phyloP scores from a whole-genome alignment of 2,797 vertebrate species.

The Todus mexicanus region DNA sequence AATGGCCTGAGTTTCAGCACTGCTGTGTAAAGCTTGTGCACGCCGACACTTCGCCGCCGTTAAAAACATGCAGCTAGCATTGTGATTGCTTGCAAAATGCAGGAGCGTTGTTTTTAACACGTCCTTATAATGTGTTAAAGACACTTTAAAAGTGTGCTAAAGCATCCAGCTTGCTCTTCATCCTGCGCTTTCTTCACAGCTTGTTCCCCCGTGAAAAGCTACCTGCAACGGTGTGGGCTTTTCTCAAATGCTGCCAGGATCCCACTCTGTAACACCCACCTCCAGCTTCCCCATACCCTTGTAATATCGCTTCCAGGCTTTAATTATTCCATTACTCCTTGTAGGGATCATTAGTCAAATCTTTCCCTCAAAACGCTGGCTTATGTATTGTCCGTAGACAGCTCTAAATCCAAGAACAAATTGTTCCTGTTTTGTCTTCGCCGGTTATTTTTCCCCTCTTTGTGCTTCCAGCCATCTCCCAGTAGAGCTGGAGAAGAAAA shows the following conservation, averaged over 20 bases:
- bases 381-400: neutral
- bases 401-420: conserved; percentile 51
- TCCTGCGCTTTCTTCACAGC: neutral
- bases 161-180: conserved; percentile 2
- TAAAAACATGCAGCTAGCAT: neutral
- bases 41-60: neutral
- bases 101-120: neutral
- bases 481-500: conserved; percentile 12
- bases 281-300: neutral
- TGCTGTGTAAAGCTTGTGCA: neutral
- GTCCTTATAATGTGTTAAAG: neutral
- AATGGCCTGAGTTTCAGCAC: neutral
- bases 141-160: neutral
- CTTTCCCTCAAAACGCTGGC: neutral
- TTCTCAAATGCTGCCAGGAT: neutral
- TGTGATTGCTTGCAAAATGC: neutral
- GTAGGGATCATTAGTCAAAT: neutral
- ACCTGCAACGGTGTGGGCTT: neutral
- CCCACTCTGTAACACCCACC: neutral
- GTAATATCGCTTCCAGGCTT: neutral
- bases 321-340: neutral
- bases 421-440: conserved; percentile 25
- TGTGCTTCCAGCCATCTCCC: conserved; percentile 43
- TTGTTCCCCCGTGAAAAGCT: neutral
- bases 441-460: neutral